Evolutionary conservation across 92 coral and sea anemone species (phyloP), one percentile per base, ranked within the genome.

Genomic region (Montipora capitata): DNA sequence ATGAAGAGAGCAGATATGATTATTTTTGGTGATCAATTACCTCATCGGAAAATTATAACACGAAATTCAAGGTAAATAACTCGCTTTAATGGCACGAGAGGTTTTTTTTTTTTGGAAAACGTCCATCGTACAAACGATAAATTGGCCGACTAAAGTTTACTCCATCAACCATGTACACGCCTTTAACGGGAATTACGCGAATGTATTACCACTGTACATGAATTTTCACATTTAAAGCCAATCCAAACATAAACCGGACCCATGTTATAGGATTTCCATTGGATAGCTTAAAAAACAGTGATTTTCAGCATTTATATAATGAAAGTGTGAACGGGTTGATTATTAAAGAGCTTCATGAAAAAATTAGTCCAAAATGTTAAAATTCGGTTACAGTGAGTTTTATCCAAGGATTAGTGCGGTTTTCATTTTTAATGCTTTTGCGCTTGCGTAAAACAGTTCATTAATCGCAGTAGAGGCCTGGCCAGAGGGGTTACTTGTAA

Each of bases 391-490:
- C 45, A 69, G 51, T 8, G 38, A 49, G 68, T 68, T 51, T 81
- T 81, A 81, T 81, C 85, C 65, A 5, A 7, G 44, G 85, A 17
- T 81, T 72, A 76, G 59, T 38, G 67, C 2, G 14, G 56, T 42
- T 40, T 44, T 43, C 38, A 40, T 8, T 44, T 69, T 68, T 48
- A 48, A 76, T 76, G 78, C 76, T 48, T 89, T 89, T 89, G 81
- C 93, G 90, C 90, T 49, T 68, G 89, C 84, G 84, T 84, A 67
- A 59, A 81, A 76, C 44, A 61, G 74, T 45, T 57, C 83, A 76
- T 77, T 66, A 20, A 48, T 56, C 75, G 82, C 67, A 64, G 48
- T 9, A 38, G 72, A 51, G 58, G 68, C 80, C 42, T 74, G 54
- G 68, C 39, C 81, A 5, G 13, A 56, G 7, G 56, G 13, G 68